Base-by-base conservation (phyloP, 1,140 invertebrate genomes). In the Notospermus geniculatus region DNA sequence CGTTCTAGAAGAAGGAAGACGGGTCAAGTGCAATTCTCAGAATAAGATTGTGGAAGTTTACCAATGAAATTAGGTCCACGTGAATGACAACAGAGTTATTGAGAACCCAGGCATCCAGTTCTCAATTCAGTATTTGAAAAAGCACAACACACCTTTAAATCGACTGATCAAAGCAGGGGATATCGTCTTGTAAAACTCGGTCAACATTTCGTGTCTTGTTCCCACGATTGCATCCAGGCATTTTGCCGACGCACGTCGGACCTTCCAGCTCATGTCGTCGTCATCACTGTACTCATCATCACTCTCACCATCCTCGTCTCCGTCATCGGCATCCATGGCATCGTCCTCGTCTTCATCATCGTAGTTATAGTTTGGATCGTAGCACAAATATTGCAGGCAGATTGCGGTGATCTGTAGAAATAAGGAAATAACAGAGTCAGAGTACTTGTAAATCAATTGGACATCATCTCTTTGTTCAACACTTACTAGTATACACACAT, bases 241-340 rank as follows among this genome's bases (percentile, higher is more conserved):
- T 82, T 99, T 99, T 0, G 97, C 96, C 32, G 96, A 92, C 2
- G 95, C 91, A 50, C 97, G 85, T 54, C 97, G 84, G 17, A 89
- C 87, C 84, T 99, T 99, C 97, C 97, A 99, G 60, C 93, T 96
- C 90, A 99, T 95, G 78, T 99, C 97, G 79, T 99, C 97, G 82
- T 98, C 95, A 80, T 98, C 95, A 39, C 93, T 97, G 77, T 97
- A 98, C 43, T 77, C 75, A 29, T 77, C 72, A 60, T 95, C 93
- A 46, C 88, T 90, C 59, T 90, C 87, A 45, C 88, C 88, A 86
- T 90, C 64, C 82, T 88, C 83, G 57, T 88, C 87, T 22, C 85
- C 86, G 67, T 89, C 89, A 22, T 86, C 88, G 64, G 87, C 87
- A 85, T 85, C 87, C 39, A 60, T 82, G 57, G 86, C 85, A 54